Base-by-base conservation (phyloP, 2,113 vertebrate species). In the Pipa parva region DNA sequence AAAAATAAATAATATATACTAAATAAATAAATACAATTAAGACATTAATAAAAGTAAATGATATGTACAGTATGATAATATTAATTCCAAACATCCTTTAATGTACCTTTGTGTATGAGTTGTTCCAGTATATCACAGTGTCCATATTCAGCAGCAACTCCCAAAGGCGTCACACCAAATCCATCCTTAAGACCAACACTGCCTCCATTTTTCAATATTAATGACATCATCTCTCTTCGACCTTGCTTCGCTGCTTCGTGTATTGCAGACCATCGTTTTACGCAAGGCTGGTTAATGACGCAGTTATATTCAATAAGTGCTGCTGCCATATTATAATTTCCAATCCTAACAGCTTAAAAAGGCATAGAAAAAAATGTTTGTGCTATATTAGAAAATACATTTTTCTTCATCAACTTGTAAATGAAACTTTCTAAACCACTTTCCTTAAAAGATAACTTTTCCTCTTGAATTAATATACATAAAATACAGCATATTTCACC, bases 161-260 rank as follows among this genome's bases (percentile, higher is more conserved):
- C 90, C 68, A 97, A 63, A 0, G 92, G 90, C 0, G 89, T 94
- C 33, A 93, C 86, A 11, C 93, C 91, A 1, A 92, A 92, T 1
- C 79, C 79, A 0, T 89, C 87, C 63, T 20, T 82, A 24, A 84
- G 58, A 21, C 78, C 84, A 4, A 88, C 80, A 4, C 80, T 86
- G 48, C 83, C 91, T 4, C 91, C 84, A 0, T 92, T 84, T 56
- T 79, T 87, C 31, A 95, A 76, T 31, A 97, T 83, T 77, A 95
- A 73, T 59, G 81, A 79, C 33, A 88, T 2, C 42, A 93, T 76
- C 24, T 89, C 90, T 20, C 76, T 81, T 50, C 76, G 85, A n/a
- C 90, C 91, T 63, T 85, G 88, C 75, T 91, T 93, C 20, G 90
- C 91, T 13, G 92, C 92, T 81, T 95, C 92, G 1, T 95, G 92